phyloP scores from a whole-genome alignment of 92 coral and sea anemone genomes.

The Palythoa grandiflora region DNA sequence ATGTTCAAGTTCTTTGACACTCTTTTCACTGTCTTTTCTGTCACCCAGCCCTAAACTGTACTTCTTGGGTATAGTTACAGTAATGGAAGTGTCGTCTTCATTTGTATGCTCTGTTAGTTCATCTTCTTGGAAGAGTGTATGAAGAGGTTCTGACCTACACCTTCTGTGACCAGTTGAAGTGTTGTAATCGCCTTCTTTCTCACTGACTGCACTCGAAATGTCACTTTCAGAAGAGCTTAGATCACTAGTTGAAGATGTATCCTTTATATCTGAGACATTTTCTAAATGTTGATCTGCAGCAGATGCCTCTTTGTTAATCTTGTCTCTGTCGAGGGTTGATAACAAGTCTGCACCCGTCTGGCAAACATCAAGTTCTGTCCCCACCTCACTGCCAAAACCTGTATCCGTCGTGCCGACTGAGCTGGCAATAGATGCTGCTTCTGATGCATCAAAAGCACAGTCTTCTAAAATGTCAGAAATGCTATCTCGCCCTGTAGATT shows the following conservation, averaged over 20 bases:
- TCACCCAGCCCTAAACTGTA: slow-evolving; percentile 60
- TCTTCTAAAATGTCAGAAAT: slow-evolving; percentile 40
- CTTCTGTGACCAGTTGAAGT: slow-evolving; percentile 54
- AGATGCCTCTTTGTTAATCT: slow-evolving; percentile 38
- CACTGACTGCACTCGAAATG: slow-evolving; percentile 38
- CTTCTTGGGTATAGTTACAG: slow-evolving; percentile 32
- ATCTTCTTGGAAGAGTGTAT: slow-evolving; percentile 50
- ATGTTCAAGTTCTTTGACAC: slow-evolving; percentile 73
- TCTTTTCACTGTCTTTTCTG: slow-evolving; percentile 66
- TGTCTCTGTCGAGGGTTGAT: slow-evolving; percentile 43
- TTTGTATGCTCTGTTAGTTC: slow-evolving; percentile 25
- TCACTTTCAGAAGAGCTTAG: slow-evolving; percentile 69
- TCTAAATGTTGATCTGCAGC: slow-evolving; percentile 41
- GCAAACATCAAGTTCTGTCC: slow-evolving; percentile 63
- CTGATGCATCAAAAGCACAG: slow-evolving; percentile 71
- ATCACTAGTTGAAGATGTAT: slow-evolving; percentile 59
- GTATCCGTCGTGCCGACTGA: slow-evolving; percentile 76
- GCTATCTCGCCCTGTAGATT: slow-evolving; percentile 19
- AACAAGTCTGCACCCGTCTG: slow-evolving; percentile 34
- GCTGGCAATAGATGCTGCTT: slow-evolving; percentile 68
- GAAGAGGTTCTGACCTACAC: slow-evolving; percentile 83
- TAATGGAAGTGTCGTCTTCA: slow-evolving; percentile 17
- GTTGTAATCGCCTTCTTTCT: background rate
- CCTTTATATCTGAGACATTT: slow-evolving; percentile 46
- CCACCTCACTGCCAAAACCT: slow-evolving; percentile 73